Conservation (phyloP, 2,888 invertebrate genomes). For the Orchesella flavescens region DNA sequence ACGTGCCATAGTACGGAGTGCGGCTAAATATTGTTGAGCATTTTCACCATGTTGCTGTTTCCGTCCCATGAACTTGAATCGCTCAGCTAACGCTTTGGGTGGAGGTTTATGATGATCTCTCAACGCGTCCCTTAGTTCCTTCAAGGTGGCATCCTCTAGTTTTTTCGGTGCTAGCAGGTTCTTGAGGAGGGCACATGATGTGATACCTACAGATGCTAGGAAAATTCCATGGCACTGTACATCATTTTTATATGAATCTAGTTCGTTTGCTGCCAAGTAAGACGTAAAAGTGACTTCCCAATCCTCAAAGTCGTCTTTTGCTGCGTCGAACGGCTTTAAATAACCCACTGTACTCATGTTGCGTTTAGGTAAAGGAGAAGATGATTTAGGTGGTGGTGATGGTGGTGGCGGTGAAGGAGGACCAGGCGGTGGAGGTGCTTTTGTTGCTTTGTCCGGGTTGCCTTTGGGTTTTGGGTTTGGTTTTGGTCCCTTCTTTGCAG, state of each 20-base stretch:
- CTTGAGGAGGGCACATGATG: not conserved
- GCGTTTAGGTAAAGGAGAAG: too few relatives aligned
- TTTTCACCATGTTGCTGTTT: constrained; percentile 39
- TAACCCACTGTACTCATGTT: too few relatives aligned
- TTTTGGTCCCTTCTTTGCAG: too few relatives aligned
- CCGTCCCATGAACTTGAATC: constrained; percentile 39
- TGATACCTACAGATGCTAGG: constrained; percentile 20
- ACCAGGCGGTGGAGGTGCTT: too few relatives aligned
- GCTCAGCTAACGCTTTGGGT: constrained; percentile 52
- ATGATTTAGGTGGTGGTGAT: too few relatives aligned
- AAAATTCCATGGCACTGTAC: constrained; percentile 30
- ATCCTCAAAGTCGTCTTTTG: constrained; percentile 33
- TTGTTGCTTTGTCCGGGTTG: too few relatives aligned
- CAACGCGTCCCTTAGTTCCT: not conserved
- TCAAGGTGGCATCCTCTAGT: not conserved
- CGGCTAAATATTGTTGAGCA: constrained; percentile 30
- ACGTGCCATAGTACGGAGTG: constrained; percentile 33
- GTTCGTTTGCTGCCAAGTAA: constrained; percentile 35
- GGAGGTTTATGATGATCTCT: constrained; percentile 31
- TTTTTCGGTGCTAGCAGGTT: constrained; percentile 32
- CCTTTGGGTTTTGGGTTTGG: too few relatives aligned
- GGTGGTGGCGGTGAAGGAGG: too few relatives aligned
- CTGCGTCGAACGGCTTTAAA: constrained; percentile 33
- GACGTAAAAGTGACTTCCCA: constrained; percentile 30
- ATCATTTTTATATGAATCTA: not conserved